These are phyloP conservation scores for Anoplolepis gracilipes DNA, from an alignment of 1,140 invertebrate species.

Conservation along the genomic window DNA sequence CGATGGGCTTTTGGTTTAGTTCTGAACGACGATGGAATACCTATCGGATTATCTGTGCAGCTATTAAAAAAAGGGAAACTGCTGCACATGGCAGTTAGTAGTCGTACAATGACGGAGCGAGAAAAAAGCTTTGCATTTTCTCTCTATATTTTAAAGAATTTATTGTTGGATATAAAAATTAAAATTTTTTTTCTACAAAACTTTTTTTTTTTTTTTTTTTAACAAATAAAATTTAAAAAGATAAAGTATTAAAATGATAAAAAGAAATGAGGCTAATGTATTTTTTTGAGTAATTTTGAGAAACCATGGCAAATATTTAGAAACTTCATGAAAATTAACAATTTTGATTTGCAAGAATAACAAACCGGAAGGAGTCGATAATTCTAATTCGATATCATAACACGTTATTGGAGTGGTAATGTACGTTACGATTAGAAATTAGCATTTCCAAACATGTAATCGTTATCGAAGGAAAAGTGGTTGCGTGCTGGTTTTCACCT, in stretches of 20 bases:
- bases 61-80: conserved; percentile 13
- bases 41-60: neutral
- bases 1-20: neutral
- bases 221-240: neutral
- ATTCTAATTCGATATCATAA: conserved; percentile 20
- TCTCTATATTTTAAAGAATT: neutral
- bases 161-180: neutral
- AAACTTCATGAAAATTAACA: neutral
- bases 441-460: conserved; percentile 29
- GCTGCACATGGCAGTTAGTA: neutral
- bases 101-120: neutral
- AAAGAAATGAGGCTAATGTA: neutral
- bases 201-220: neutral
- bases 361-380: neutral
- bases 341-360: neutral
- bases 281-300: neutral
- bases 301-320: neutral
- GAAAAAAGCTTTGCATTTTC: neutral
- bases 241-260: neutral
- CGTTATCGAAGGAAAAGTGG: conserved; percentile 28
- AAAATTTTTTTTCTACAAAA: neutral
- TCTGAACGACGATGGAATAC: conserved; percentile 13
- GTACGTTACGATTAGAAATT: conserved; percentile 4
- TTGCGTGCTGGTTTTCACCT: conserved; percentile 28
- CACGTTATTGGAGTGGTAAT: neutral